A percentile compares a stretch with the other conserved stretches of the same genome.
Conservation (phyloP, 2,113 vertebrate genomes). For the Tor tambroides region DNA sequence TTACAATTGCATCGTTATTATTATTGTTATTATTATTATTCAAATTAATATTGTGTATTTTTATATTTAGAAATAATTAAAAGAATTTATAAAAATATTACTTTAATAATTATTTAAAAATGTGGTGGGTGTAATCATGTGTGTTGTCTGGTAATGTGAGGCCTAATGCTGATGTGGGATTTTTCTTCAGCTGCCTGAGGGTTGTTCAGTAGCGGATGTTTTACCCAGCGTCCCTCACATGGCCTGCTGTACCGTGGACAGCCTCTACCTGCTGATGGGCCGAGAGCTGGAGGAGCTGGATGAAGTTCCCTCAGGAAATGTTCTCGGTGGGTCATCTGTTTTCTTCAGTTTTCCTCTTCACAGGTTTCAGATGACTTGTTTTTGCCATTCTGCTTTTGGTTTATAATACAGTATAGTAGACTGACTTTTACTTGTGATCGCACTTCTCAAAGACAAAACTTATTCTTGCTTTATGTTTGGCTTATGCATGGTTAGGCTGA, state of each 20-base stretch:
- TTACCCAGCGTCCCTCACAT: constrained; percentile 81
- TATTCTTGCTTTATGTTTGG: neutral
- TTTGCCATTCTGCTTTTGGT: neutral
- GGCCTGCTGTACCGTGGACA: constrained; percentile 80
- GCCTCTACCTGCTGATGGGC: constrained; percentile 94
- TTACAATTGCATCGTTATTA: too few relatives aligned
- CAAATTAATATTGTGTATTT: too few relatives aligned
- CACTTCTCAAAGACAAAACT: neutral
- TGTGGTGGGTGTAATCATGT: neutral
- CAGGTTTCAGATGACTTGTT: neutral
- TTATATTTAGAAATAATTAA: too few relatives aligned
- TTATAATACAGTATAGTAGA: neutral
- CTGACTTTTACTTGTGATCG: neutral
- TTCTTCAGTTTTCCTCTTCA: constrained; percentile 3
- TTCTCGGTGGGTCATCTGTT: constrained; percentile 80
- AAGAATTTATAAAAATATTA: too few relatives aligned
- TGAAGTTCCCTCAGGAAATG: constrained; percentile 91
- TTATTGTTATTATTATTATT: too few relatives aligned
- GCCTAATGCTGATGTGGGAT: neutral
- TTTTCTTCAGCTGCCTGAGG: constrained; percentile 78
- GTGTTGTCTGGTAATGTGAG: neutral
- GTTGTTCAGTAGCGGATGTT: constrained; percentile 69
- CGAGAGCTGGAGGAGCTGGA: constrained; percentile 89
- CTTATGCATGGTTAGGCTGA: neutral
- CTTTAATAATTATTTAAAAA: too few relatives aligned